Base-by-base conservation (phyloP, 2,888 invertebrate species). In the Iselma pallidipennis region DNA sequence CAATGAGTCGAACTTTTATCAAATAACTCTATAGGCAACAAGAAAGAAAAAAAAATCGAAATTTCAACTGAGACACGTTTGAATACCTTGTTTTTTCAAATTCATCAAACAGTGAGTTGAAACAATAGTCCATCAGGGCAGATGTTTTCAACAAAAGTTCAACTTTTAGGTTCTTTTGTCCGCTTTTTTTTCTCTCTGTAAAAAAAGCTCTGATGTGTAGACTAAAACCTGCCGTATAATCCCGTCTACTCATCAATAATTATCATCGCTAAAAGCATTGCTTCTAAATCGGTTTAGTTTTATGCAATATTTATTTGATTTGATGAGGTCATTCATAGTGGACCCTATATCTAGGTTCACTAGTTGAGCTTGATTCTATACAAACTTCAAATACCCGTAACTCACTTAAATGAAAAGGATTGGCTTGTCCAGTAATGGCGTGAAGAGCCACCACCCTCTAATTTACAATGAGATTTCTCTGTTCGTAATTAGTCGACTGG, bases 211-310 rank as follows among this genome's bases (percentile, higher is more conserved):
- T n/a, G n/a, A n/a, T n/a, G 29, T 16, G 3, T 37, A 7, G 14
- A 7, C 4, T 4, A 16, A 50, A 66, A 61, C 61, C 63, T 71
- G 66, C 61, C 65, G 59, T 68, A 73, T 74, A 71, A 73, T 71
- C 72, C 71, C 62, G 69, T 69, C 60, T 16, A 57, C 72, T 75
- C 76, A 78, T 78, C 74, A 78, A 78, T 78, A 78, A 78, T 78
- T 76, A 77, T 75, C 72, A 55, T 31, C 69, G 74, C 70, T 78
- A 77, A 79, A 79, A 79, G 79, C 78, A 75, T 74, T 70, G 71
- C 73, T 65, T 70, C 72, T 67, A 75, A 78, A 79, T 78, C 78
- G 76, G 78, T 77, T 78, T 78, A 78, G 77, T 78, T 77, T 71
- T 73, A 75, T 78, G 69, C 74, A 78, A 77, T 76, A 78, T 78